phyloP scores from a whole-genome alignment of 2,113 vertebrate genomes.

The Nymphicus hollandicus region DNA sequence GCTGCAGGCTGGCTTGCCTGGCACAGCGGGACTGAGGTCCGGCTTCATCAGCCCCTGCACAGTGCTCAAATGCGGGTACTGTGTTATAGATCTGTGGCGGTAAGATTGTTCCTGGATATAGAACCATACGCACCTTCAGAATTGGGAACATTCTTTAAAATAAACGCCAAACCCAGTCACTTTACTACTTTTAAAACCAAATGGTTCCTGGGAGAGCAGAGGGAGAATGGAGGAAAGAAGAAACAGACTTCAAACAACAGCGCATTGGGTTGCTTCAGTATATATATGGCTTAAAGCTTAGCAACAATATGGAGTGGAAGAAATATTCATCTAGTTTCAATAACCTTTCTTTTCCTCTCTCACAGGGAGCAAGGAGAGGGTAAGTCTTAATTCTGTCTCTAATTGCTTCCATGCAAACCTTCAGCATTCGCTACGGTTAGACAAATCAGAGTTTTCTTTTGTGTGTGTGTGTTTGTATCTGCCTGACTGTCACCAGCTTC shows the following conservation, averaged over 20 bases:
- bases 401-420: not conserved
- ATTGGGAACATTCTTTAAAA: not conserved
- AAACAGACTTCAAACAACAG: not conserved
- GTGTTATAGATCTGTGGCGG: not conserved
- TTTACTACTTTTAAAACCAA: not conserved
- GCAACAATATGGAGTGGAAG: fast-evolving
- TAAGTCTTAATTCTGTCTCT: constrained; percentile 71
- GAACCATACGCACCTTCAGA: not conserved
- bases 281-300: not conserved
- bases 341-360: constrained; percentile 26
- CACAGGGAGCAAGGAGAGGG: constrained; percentile 86
- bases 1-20: not conserved
- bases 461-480: not conserved
- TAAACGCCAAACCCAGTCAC: not conserved
- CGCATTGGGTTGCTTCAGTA: not conserved
- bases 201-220: not conserved
- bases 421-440: not conserved
- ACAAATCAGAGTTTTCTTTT: not conserved
- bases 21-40: not conserved
- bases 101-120: not conserved
- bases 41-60: not conserved
- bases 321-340: not conserved
- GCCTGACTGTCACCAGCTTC: not conserved
- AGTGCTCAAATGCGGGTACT: fast-evolving
- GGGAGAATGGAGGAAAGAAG: not conserved